A percentile compares a stretch with the other conserved stretches of the same genome.
Evolutionary conservation across 2,113 vertebrate species (phyloP).

Genomic region (Reinhardtius hippoglossoides): DNA sequence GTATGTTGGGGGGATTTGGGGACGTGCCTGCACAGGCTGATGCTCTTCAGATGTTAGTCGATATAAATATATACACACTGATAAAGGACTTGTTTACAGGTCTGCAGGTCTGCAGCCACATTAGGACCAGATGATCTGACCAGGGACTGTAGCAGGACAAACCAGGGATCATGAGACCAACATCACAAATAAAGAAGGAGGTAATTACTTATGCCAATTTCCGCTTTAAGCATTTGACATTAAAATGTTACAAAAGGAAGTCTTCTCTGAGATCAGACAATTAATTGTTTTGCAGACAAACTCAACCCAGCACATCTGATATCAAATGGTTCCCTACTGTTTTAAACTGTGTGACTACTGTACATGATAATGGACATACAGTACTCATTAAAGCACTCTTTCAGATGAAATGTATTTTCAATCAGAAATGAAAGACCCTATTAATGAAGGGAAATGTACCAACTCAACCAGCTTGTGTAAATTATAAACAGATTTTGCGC

Average conservation of each 20-base stretch:
- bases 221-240: no score
- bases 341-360: neutral
- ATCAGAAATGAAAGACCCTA: slow-evolving; percentile 13
- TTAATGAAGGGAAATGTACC: slow-evolving; percentile 19
- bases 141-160: no score
- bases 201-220: no score
- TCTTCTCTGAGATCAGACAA: neutral
- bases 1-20: no score
- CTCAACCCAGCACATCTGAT: no score
- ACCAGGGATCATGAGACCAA: no score
- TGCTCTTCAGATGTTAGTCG: no score
- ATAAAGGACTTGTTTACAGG: neutral
- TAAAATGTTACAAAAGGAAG: neutral
- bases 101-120: no score
- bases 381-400: slow-evolving; percentile 8
- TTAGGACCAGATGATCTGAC: neutral
- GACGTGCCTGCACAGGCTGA: no score
- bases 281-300: neutral
- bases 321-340: neutral
- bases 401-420: slow-evolving; percentile 20
- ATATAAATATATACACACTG: no score
- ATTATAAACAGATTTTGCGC: slow-evolving; percentile 58
- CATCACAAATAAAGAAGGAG: no score
- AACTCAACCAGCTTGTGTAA: slow-evolving; percentile 32
- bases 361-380: neutral